These are phyloP conservation scores for Actenoides hombroni DNA, from an alignment of 2,113 vertebrate species.

Conservation along the genomic window DNA sequence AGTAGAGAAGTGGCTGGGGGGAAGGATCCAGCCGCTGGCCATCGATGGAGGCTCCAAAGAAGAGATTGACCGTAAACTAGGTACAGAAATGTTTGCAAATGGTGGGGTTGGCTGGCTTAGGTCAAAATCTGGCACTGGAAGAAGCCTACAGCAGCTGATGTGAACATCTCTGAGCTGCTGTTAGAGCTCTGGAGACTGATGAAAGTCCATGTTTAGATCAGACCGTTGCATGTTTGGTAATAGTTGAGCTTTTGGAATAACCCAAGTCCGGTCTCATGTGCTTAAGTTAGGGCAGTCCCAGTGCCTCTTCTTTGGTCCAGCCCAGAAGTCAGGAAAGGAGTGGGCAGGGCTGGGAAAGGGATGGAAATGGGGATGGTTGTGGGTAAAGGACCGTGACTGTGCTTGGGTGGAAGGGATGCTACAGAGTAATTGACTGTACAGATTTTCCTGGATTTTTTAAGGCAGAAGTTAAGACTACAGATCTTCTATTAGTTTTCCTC, in stretches of 20 bases:
- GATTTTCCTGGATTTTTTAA: not conserved
- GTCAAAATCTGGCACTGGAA: not conserved
- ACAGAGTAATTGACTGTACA: not conserved
- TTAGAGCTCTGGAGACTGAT: not conserved
- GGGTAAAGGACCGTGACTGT: not conserved
- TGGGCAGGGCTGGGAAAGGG: not conserved
- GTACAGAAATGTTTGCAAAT: constrained; percentile 63
- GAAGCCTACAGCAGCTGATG: not conserved
- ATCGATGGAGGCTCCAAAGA: constrained; percentile 95
- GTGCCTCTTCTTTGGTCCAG: not conserved
- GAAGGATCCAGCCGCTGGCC: constrained; percentile 87
- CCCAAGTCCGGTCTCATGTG: not conserved
- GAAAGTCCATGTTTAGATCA: not conserved
- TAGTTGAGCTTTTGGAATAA: not conserved
- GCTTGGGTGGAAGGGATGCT: not conserved
- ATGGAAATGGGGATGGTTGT: not conserved
- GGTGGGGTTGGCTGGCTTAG: not conserved
- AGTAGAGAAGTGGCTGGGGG: constrained; percentile 94
- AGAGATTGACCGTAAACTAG: constrained; percentile 88
- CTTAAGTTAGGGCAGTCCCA: not conserved
- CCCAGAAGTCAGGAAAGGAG: not conserved
- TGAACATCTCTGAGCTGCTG: not conserved
- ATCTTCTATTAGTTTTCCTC: not conserved
- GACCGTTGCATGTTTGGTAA: not conserved
- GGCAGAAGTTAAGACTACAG: not conserved